Base-by-base conservation (phyloP, 2,113 vertebrate species). In the Podilymbus podiceps region DNA sequence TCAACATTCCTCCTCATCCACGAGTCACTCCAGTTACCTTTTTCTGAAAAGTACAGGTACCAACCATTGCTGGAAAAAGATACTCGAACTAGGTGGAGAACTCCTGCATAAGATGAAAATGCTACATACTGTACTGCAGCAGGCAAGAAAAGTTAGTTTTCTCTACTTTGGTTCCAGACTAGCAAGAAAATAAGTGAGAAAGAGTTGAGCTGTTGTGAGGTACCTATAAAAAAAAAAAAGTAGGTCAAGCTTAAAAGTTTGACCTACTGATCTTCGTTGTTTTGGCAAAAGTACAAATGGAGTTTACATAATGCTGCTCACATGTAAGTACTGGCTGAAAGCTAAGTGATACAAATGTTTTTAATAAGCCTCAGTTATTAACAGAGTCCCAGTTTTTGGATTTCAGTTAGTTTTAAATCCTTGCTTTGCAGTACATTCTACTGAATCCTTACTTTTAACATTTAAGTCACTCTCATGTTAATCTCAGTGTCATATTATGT, bases 241-340 rank as follows among this genome's bases (percentile, higher is more conserved):
- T 91, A 96, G 72, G 93, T 91, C 91, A 96, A 56, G 30, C 56
- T 91, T 85, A 67, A 25, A 96, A 96, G 63, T 91, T 91, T 93
- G 96, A 95, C 91, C 95, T 85, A 93, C 68, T 92, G 91, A 88
- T 96, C 91, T 92, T 95, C 84, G 87, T 89, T 66, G 53, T 60
- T 89, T 93, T 95, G 92, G 93, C 95, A 95, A 62, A 96, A 92
- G 89, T 52, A 87, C 94, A 97, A 95, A 80, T 21, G 33, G 63
- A 78, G 63, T 88, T 97, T 92, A 93, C 59, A 88, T 85, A 95
- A 95, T 44, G 74, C 74, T 85, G 82, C 67, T 93, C 67, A 67
- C 52, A 67, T 50, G 46, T 40, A 69, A 95, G 55, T 3, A 8
- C 89, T 89, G 77, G 46, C 63, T 90, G 35, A 67, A 90, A 96